A percentile compares a stretch with the other conserved stretches of the same genome.
Evolutionary conservation across 2,797 vertebrate genomes (phyloP).

Genomic region (Ficedula albicollis): DNA sequence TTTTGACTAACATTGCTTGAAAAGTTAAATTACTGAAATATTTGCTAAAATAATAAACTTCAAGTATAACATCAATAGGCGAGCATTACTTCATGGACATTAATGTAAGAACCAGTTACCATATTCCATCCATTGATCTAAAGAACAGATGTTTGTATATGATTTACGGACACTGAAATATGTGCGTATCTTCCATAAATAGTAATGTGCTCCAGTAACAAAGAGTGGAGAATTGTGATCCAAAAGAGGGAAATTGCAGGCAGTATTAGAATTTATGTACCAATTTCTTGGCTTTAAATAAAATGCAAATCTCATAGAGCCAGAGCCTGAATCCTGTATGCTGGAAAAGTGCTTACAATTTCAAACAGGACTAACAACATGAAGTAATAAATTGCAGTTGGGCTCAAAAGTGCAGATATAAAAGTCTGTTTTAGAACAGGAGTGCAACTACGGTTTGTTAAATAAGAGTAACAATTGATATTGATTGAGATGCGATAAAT

Average conservation of each 20-base stretch:
- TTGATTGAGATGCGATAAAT: background rate
- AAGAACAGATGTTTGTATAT: conserved; percentile 71
- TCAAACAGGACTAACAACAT: background rate
- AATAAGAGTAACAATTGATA: background rate
- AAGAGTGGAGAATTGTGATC: background rate
- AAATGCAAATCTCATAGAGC: background rate
- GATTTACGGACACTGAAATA: conserved; percentile 64
- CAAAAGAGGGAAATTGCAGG: background rate
- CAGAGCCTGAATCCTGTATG: background rate
- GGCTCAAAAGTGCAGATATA: background rate
- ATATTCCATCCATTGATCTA: conserved; percentile 62
- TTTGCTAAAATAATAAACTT: background rate
- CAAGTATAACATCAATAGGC: background rate
- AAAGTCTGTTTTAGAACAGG: background rate
- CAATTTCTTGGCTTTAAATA: conserved; percentile 1
- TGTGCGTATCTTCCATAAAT: conserved; percentile 62
- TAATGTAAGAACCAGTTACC: conserved; percentile 68
- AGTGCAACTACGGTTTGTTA: background rate
- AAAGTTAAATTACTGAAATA: conserved; percentile 8
- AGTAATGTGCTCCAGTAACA: conserved; percentile 54
- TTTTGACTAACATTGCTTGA: background rate
- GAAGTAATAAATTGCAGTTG: background rate
- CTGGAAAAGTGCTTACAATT: background rate
- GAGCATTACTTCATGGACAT: conserved; percentile 46
- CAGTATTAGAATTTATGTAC: background rate